Percentiles rank a stretch among this genome's conserved stretches.
Evolutionary conservation across 2,888 invertebrate species (phyloP).

Genomic region (Euzetes globulus): DNA sequence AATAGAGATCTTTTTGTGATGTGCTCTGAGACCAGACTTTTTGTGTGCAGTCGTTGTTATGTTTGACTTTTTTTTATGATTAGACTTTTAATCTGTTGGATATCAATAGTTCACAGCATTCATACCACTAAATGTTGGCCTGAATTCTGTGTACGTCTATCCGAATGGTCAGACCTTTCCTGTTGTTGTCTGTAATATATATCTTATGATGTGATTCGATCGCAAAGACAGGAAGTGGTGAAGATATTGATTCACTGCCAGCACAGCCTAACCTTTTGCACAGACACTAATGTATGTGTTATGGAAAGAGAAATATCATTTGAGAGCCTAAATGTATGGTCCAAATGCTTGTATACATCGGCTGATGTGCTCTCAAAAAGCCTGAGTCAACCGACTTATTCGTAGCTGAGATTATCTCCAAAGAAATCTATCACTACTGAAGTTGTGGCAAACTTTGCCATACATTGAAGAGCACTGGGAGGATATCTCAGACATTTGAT

Average conservation of each 20-base stretch:
- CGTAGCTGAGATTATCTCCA: constrained; percentile 25
- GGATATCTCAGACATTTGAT: not conserved
- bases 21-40: not conserved
- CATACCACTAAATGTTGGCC: not conserved
- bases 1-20: not conserved
- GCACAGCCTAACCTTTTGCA: not conserved
- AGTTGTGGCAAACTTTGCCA: not conserved
- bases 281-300: not conserved
- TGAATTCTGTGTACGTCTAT: not conserved
- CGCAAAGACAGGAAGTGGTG: constrained; percentile 24
- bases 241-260: constrained; percentile 19
- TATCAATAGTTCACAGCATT: not conserved
- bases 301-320: not conserved
- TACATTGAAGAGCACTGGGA: not conserved
- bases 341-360: constrained; percentile 5
- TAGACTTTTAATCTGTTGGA: not conserved
- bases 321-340: not conserved
- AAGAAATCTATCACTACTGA: constrained; percentile 19
- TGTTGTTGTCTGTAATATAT: constrained; percentile 21
- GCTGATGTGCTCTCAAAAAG: not conserved
- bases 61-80: constrained; percentile 14
- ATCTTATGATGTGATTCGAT: not conserved
- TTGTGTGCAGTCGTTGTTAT: no score
- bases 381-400: constrained; percentile 6
- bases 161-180: constrained; percentile 25